A percentile compares a stretch with the other conserved stretches of the same genome.
phyloP scores from a whole-genome alignment of 2,113 vertebrate genomes.

The Poecile atricapillus region DNA sequence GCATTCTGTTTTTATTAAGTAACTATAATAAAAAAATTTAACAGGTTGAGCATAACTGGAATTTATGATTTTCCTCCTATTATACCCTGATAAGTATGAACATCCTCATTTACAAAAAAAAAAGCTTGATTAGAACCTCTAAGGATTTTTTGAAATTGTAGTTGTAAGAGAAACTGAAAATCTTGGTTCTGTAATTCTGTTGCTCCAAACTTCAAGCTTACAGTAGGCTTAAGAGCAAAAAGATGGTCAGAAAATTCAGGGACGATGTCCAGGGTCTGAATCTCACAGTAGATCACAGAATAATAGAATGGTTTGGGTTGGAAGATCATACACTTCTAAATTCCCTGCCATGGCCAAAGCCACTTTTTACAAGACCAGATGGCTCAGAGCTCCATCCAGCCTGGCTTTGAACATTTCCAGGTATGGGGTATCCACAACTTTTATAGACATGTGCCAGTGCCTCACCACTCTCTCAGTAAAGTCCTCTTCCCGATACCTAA shows the following conservation, averaged over 20 bases:
- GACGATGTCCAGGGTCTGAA: background rate
- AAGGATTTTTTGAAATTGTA: background rate
- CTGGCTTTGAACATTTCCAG: background rate
- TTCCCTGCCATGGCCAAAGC: background rate
- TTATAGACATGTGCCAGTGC: background rate
- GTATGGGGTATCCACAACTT: too few relatives aligned
- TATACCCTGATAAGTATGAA: background rate
- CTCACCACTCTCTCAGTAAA: background rate
- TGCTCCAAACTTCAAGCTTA: background rate
- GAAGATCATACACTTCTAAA: background rate
- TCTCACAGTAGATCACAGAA: background rate
- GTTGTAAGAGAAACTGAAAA: background rate
- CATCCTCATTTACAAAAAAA: background rate
- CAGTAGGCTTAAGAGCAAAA: background rate
- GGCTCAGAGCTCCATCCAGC: background rate
- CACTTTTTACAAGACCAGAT: background rate
- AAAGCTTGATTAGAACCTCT: background rate
- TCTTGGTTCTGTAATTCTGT: background rate
- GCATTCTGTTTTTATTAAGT: background rate
- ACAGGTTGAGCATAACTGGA: background rate
- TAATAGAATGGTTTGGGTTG: background rate
- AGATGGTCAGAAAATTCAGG: background rate
- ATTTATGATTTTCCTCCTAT: background rate
- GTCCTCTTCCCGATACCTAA: background rate
- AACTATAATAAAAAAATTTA: background rate